These are phyloP conservation scores for Atrina japonica DNA, from an alignment of 2,888 invertebrate species.

Conservation along the genomic window DNA sequence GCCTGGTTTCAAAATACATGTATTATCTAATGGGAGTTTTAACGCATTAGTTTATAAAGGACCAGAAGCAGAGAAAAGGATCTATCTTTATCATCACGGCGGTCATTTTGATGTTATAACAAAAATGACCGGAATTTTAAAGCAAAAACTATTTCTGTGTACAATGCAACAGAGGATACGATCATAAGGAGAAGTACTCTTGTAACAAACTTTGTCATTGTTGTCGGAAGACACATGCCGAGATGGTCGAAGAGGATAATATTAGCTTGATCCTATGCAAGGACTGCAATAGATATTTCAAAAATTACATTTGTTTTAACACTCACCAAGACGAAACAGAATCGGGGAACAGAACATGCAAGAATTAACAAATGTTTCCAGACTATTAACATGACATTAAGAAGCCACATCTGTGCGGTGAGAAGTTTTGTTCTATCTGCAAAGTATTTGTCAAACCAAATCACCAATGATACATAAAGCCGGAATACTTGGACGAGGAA, in stretches of 20 bases:
- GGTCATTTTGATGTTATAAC: slow-evolving; percentile 49
- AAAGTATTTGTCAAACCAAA: slow-evolving; percentile 34
- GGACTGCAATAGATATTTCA: slow-evolving; percentile 29
- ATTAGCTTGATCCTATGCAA: slow-evolving; percentile 3
- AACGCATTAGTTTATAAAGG: slow-evolving; percentile 46
- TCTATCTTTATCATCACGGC: slow-evolving; percentile 46
- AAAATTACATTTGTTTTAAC: slow-evolving; percentile 6
- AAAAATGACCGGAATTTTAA: slow-evolving; percentile 43
- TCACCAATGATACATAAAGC: slow-evolving; percentile 45
- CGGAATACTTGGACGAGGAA: slow-evolving; percentile 8
- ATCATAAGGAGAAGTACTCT: slow-evolving; percentile 44
- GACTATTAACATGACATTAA: slow-evolving; percentile 12
- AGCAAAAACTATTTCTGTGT: slow-evolving; percentile 40
- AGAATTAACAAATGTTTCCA: slow-evolving; percentile 8
- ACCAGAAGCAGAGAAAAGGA: slow-evolving; percentile 42
- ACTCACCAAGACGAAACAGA: slow-evolving; percentile 3
- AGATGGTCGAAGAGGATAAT: neutral
- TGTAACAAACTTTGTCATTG: slow-evolving; percentile 46
- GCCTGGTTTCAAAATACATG: slow-evolving; percentile 29
- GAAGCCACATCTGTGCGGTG: slow-evolving; percentile 30
- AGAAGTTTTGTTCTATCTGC: slow-evolving; percentile 37
- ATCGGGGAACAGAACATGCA: slow-evolving; percentile 17
- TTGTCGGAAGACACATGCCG: slow-evolving; percentile 37
- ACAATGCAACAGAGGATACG: slow-evolving; percentile 49
- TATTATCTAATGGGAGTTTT: slow-evolving; percentile 49